Base-by-base conservation (phyloP, 2,888 invertebrate species). In the Philhelius pedissequus region DNA sequence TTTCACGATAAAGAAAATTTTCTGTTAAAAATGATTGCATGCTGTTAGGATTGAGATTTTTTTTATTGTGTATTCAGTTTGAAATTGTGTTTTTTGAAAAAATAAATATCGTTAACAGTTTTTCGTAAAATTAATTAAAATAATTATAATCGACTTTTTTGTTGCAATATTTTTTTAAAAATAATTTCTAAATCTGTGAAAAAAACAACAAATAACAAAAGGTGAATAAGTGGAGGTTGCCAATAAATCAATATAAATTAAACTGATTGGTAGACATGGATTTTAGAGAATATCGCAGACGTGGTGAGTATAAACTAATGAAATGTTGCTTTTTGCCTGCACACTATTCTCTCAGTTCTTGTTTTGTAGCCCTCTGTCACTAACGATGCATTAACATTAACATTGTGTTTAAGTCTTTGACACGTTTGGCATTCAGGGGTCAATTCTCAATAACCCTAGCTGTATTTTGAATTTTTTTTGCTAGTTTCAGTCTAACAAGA, bases 211-310 rank as follows among this genome's bases (percentile, higher is more conserved):
- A n/a, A 27, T 9, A n/a, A 8, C 3, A 32, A 62, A 60, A 69
- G 62, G 75, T 69, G 27, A 73, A 50, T 20, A 35, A 60, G 73
- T 68, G 56, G 45, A 18, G 38, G 54, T 40, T 80, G 62, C 48
- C 75, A 54, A 80, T 75, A 75, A 75, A 80, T 80, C 80, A 27
- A 73, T 78, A 62, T 20, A 6, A 20, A 48, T 48, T 6, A 20
- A 54, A 18, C 11, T 38, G 6, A 50, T 4, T 3, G 27, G 32
- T 45, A 64, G 86, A 79, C 58, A 93, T 94, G 93, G 92, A 93
- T 88, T 92, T 92, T 75, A 90, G 92, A 78, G 93, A 93, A 89
- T 93, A 93, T 88, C 90, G 7, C 4, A 56, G 13, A n/a, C 30
- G 56, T 40, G 60, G 60, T 60, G 25, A 60, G 60, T 40, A 25